Base-by-base conservation (phyloP, 2,113 vertebrate species). In the Onychorhynchus coronatus region DNA sequence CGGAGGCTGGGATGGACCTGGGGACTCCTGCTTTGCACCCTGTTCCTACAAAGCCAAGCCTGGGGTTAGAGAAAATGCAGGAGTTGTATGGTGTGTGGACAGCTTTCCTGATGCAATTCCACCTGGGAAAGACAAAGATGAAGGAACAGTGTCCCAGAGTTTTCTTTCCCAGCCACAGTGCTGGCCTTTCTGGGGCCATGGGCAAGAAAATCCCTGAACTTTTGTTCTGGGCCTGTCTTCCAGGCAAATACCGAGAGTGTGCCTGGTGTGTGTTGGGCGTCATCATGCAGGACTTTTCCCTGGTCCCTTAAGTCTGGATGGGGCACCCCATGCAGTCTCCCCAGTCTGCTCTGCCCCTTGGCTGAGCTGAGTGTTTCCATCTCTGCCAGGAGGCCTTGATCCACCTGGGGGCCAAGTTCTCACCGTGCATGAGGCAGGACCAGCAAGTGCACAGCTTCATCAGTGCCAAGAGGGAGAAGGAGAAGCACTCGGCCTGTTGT, bases 361-460 rank as follows among this genome's bases (percentile, higher is more conserved):
- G 76, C 88, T 44, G 53, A 94, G 71, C 70, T 62, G 78, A 18
- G 52, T 13, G 12, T 39, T 77, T 71, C 59, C 20, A 1, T 85
- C n/a, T 76, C 77, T 81, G 47, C 39, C 95, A 99, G 99, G 99
- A 99, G 97, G 98, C 98, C 62, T 98, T 99, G 97, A 99, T 99
- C 98, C 99, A 99, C 96, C 98, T 99, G 90, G 99, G 99, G 71
- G 99, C 99, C 97, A 99, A 99, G 98, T 99, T 99, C 97, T 99
- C 99, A 2, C 99, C 99, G 1, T 99, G 99, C 98, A 99, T 99
- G 99, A 98, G 99, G 84, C 99, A 99, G 97, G 99, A 99, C 92
- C 97, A 98, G 67, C 98, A 99, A 95, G 99, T 99, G 88, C 98
- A 99, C 77, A 98, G 98, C 58, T 98, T 99, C 93, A 99, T 99